Conservation (phyloP, 35 echinoderm and acorn worm species). For the Amphiura filiformis region DNA sequence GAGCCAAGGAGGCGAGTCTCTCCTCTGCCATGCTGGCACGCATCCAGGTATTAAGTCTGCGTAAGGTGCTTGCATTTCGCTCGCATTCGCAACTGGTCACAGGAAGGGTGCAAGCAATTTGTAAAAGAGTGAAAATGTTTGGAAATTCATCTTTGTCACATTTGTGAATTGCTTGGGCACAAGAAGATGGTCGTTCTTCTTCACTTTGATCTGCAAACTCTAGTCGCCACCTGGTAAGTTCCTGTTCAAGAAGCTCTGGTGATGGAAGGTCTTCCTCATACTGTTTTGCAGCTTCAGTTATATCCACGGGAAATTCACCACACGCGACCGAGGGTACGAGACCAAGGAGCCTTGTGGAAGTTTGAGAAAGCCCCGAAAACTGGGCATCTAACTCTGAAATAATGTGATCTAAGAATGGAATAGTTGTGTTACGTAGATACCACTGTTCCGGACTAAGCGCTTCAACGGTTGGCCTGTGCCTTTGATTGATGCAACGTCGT, state of each 20-base stretch:
- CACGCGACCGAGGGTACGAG: too few species aligned
- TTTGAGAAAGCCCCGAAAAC: too few species aligned
- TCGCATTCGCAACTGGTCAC: constrained; percentile 33
- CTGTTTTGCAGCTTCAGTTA: not conserved
- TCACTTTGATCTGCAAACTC: not conserved
- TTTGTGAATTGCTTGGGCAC: constrained; percentile 19
- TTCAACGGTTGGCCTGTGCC: too few species aligned
- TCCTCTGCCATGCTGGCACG: too few species aligned
- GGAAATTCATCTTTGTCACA: constrained; percentile 19
- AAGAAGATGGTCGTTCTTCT: not conserved
- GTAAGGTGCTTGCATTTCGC: constrained; percentile 15
- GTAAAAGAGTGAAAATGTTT: constrained; percentile 22
- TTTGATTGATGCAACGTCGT: too few species aligned
- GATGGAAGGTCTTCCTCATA: constrained; percentile 11
- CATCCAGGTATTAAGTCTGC: constrained; percentile 23
- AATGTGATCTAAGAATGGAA: too few species aligned
- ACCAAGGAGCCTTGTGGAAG: too few species aligned
- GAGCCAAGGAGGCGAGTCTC: too few species aligned
- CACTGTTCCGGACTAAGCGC: too few species aligned
- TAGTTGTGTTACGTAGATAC: too few species aligned
- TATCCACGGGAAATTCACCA: too few species aligned
- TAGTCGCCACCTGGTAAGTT: constrained; percentile 1
- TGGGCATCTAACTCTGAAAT: too few species aligned
- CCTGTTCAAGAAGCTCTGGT: constrained; percentile 16
- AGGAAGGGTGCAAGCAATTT: constrained; percentile 28